Evolutionary conservation across 2,888 invertebrate species (phyloP).

Genomic region (Latheticus oryzae): DNA sequence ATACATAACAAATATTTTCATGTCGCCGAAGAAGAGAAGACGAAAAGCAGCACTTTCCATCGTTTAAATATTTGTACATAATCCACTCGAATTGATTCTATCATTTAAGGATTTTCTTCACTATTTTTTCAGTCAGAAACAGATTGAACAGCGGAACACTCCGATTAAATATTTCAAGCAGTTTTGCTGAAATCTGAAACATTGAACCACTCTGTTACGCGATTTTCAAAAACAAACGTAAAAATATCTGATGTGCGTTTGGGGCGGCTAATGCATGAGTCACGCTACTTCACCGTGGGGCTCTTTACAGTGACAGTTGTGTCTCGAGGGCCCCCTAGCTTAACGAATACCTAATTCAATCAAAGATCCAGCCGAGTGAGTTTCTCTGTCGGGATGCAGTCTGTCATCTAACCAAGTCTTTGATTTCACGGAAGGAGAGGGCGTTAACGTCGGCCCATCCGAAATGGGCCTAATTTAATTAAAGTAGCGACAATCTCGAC

Average conservation of each 20-base stretch:
- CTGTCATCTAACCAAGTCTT: conserved; percentile 40
- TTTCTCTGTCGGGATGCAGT: conserved; percentile 37
- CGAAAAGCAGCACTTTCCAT: no score
- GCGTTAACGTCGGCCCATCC: conserved; percentile 15
- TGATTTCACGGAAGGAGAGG: conserved; percentile 38
- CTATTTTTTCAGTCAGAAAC: no score
- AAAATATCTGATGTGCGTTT: conserved; percentile 4
- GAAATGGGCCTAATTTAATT: conserved; percentile 32
- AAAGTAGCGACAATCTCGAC: conserved; percentile 26
- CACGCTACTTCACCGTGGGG: conserved; percentile 49
- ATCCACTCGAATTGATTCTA: no score
- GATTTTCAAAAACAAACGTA: no score
- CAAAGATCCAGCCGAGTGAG: conserved; percentile 61
- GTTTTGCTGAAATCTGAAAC: not conserved
- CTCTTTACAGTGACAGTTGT: conserved; percentile 60
- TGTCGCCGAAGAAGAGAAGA: no score
- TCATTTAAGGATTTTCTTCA: no score
- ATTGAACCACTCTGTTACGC: not conserved
- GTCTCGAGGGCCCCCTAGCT: conserved; percentile 60
- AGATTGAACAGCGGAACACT: no score
- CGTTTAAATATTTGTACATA: no score
- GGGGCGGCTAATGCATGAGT: conserved; percentile 50
- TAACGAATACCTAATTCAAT: conserved; percentile 67
- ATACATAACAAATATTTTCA: conserved; percentile 8
- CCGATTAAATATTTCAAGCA: no score